Evolutionary conservation across 53 echinoderm and acorn worm genomes (phyloP).

Genomic region (Paracentrotus lividus): DNA sequence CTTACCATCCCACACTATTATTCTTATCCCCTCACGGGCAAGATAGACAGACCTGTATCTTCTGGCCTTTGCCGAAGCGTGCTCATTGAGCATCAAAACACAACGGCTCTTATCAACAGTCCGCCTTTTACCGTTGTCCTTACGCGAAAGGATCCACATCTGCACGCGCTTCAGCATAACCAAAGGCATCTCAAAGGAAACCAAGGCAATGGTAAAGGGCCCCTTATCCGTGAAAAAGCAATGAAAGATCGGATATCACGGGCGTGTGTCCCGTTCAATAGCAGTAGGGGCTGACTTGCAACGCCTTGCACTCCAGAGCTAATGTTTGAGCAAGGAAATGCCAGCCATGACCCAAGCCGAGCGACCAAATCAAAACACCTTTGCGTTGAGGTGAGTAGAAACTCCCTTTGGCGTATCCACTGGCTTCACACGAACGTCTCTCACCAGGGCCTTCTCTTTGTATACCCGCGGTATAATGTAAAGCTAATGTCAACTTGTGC

Average conservation of each 20-base stretch:
- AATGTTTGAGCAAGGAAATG: slow-evolving; percentile 9
- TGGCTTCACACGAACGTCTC: slow-evolving; percentile 21
- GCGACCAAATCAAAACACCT: neutral
- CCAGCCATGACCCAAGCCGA: neutral
- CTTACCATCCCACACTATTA: slow-evolving; percentile 2
- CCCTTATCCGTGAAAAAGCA: neutral
- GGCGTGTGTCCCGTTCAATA: slow-evolving; percentile 20
- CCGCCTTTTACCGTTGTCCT: neutral
- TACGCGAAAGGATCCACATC: neutral
- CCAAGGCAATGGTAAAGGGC: neutral
- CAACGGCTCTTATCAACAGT: neutral
- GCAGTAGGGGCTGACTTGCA: neutral
- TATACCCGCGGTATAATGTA: neutral
- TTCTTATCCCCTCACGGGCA: neutral
- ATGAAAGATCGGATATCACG: neutral
- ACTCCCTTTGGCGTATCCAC: neutral
- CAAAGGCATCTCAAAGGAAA: neutral
- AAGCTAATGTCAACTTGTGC: neutral
- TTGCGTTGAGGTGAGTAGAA: slow-evolving; percentile 14
- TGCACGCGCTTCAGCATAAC: neutral
- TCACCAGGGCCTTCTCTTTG: neutral
- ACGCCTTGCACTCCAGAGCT: slow-evolving; percentile 6
- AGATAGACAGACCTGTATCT: neutral
- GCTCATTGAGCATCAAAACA: neutral
- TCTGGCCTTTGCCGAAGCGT: neutral